Conservation (phyloP, 2,797 vertebrate species). For the Gallinago nigripennis region DNA sequence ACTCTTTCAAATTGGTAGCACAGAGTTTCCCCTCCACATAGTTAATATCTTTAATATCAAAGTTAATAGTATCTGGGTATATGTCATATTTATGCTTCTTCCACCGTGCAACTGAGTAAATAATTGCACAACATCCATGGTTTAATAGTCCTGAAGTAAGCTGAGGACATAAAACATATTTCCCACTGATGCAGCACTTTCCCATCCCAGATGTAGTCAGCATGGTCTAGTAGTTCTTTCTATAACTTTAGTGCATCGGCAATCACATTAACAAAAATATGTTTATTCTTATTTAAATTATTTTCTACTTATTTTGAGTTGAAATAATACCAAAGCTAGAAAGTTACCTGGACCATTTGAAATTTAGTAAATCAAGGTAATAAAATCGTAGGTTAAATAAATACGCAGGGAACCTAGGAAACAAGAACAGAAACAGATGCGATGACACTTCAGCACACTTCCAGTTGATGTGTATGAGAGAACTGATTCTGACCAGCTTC, state of each 20-base stretch:
- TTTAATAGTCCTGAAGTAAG: neutral
- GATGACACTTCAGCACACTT: neutral
- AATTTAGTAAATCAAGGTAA: neutral
- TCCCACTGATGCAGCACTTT: neutral
- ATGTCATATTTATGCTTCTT: neutral
- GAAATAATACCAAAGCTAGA: neutral
- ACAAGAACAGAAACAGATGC: neutral
- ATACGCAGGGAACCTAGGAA: neutral
- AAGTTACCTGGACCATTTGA: neutral
- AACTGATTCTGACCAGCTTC: neutral
- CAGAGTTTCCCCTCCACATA: neutral
- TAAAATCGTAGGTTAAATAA: neutral
- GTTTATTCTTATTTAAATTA: neutral
- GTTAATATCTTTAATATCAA: neutral
- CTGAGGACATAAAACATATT: neutral
- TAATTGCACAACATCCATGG: neutral
- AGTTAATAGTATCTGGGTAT: neutral
- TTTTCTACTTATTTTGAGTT: neutral
- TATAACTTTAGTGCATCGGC: neutral
- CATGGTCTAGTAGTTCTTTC: neutral
- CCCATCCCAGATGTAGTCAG: neutral
- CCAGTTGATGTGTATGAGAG: conserved; percentile 13
- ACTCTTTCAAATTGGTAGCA: neutral
- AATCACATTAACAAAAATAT: neutral
- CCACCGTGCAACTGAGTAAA: neutral